Evolutionary conservation across 2,888 invertebrate species (phyloP), one percentile per base, ranked within the genome.

Genomic region (Melipona bicolor): DNA sequence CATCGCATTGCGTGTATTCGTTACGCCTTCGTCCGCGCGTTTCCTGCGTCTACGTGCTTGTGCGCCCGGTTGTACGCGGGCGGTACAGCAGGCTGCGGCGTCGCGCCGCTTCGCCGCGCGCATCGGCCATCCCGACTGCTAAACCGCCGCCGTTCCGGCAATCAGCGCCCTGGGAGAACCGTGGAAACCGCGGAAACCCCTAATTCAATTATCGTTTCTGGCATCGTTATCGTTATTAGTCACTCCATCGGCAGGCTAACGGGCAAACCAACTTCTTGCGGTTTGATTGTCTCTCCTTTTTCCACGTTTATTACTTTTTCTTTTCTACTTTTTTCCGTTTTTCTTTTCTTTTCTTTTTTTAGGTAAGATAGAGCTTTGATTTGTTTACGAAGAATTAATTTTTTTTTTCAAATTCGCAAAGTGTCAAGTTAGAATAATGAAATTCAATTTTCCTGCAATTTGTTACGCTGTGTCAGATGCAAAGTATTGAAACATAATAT

Each of bases 1-100:
- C 94, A 94, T 94, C 90, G 91, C 93, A 94, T 94, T 94, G 93
- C 64, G 65, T 93, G 91, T 92, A 91, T 92, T 94, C 93, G 94
- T 94, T 94, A 94, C 90, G 90, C 90, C 89, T 92, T 92, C 93
- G 92, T 93, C 93, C 84, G 62, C 73, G 73, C 19, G 65, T 36
- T 59, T 32, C 32, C 56, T 59, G 72, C 71, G 43, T 70, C 70
- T 56, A 70, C 70, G 65, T 32, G 76, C 75, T 43, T 50, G 17
- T 75, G 54, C 56, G 67, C 69, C 32, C 71, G 61, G 32, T 61
- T n/a, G 70, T 59, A 27, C 54, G 62, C 73, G 74, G 43, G n/a
- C 75, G 69, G 74, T 64, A 32, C 0, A 32, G 32, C 32, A 4
- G 56, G n/a, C 32, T 62, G 62, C 62, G 75, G 32, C 73, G 74